A percentile compares a stretch with the other conserved stretches of the same genome.
These are phyloP conservation scores for Cheilosia variabilis DNA, from an alignment of 2,888 invertebrate species.

Conservation along the genomic window DNA sequence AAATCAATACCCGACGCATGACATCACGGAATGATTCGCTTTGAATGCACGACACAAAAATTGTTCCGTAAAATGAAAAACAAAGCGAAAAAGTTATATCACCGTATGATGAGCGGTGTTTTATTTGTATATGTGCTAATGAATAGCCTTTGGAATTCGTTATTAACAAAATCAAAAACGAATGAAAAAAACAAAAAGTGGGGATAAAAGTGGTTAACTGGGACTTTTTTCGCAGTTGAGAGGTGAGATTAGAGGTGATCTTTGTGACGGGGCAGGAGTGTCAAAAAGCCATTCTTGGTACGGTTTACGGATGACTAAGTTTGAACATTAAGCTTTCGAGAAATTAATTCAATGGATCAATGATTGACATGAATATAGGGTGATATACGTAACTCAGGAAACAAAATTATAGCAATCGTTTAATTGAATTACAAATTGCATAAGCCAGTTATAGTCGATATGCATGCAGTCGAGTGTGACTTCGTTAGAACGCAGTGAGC, in stretches of 20 bases:
- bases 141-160: conserved; percentile 57
- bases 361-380: conserved; percentile 29
- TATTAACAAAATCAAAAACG: conserved; percentile 36
- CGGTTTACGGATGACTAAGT: conserved; percentile 28
- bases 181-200: conserved; percentile 8
- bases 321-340: conserved; percentile 29
- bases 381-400: conserved; percentile 21
- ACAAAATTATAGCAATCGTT: conserved; percentile 12
- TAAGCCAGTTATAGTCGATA: conserved; percentile 11
- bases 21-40: conserved; percentile 66
- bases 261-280: conserved; percentile 29
- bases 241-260: conserved; percentile 44
- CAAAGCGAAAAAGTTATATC: conserved; percentile 51
- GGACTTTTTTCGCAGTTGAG: conserved; percentile 19
- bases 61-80: conserved; percentile 56
- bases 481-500: not conserved
- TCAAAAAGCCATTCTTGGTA: conserved; percentile 25
- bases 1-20: conserved; percentile 74
- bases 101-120: conserved; percentile 24
- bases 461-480: conserved; percentile 11
- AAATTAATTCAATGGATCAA: conserved; percentile 40
- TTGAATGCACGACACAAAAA: conserved; percentile 57
- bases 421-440: conserved; percentile 13
- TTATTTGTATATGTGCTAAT: conserved; percentile 49
- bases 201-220: conserved; percentile 3